Conservation (phyloP, 2,113 vertebrate species). For the Sinocyclocheilus anshuiensis region DNA sequence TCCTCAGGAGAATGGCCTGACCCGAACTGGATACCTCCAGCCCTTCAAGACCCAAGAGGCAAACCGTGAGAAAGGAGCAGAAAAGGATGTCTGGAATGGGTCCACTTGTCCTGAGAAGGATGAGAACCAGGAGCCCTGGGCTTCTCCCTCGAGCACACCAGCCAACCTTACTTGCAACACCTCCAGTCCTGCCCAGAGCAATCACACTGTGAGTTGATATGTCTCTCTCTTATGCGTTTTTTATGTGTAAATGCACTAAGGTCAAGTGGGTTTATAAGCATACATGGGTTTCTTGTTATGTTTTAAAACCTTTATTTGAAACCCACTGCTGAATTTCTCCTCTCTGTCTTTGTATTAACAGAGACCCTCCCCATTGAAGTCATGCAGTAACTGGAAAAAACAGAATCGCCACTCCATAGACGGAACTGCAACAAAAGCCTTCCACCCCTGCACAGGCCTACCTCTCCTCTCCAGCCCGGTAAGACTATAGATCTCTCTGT, state of each 20-base stretch:
- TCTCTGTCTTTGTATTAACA: constrained; percentile 64
- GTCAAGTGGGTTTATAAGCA: too few species aligned
- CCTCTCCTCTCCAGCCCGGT: constrained; percentile 98
- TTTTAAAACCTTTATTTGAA: too few species aligned
- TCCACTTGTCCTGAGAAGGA: constrained; percentile 74
- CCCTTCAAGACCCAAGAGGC: constrained; percentile 66
- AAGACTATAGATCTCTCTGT: constrained; percentile 56
- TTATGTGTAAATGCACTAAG: too few species aligned
- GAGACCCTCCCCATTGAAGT: constrained; percentile 78
- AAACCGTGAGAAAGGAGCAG: constrained; percentile 69
- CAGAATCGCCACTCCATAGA: constrained; percentile 90
- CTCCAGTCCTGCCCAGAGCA: constrained; percentile 64
- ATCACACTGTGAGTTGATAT: constrained; percentile 27
- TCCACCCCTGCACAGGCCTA: constrained; percentile 95
- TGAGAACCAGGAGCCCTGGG: constrained; percentile 81
- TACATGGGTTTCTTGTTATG: too few species aligned
- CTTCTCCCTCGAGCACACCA: constrained; percentile 65
- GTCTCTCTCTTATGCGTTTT: not conserved
- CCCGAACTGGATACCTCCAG: constrained; percentile 68
- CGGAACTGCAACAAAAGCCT: constrained; percentile 89
- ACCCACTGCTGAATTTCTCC: too few species aligned
- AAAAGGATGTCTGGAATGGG: constrained; percentile 69
- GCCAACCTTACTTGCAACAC: constrained; percentile 75
- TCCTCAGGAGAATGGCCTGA: constrained; percentile 31
- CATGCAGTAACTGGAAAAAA: constrained; percentile 86